Evolutionary conservation across 53 echinoderm and acorn worm species (phyloP).

Genomic region (Echinarachnius parma): DNA sequence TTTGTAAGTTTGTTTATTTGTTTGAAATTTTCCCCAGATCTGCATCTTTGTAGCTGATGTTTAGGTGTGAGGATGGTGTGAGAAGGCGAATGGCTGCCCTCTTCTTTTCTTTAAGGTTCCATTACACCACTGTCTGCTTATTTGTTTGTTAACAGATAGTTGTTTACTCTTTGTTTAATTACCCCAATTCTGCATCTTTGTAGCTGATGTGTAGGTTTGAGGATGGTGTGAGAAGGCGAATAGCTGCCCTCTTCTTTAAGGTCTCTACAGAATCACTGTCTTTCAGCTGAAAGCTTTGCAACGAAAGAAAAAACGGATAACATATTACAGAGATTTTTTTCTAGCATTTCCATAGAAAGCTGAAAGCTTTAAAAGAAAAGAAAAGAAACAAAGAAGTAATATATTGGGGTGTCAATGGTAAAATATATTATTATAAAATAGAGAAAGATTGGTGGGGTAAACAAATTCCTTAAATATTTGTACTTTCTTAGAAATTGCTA

Average conservation of each 20-base stretch:
- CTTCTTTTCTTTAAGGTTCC: too few species aligned
- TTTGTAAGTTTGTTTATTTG: too few species aligned
- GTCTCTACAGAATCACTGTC: constrained; percentile 78
- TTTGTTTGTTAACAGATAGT: too few species aligned
- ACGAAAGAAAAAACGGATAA: background rate
- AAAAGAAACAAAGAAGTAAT: background rate
- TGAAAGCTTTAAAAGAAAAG: background rate
- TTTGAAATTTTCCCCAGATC: constrained; percentile 79
- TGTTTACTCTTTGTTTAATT: too few species aligned
- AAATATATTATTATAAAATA: too few species aligned
- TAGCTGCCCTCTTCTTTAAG: constrained; percentile 86
- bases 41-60: constrained; percentile 67
- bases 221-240: constrained; percentile 80
- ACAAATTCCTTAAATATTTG: too few species aligned
- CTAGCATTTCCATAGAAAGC: too few species aligned
- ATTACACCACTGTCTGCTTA: too few species aligned
- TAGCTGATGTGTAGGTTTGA: constrained; percentile 85
- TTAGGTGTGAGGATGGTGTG: constrained; percentile 82
- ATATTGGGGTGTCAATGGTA: background rate
- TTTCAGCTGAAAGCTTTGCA: constrained; percentile 70
- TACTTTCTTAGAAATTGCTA: too few species aligned
- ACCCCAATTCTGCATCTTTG: constrained; percentile 72
- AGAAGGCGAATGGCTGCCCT: constrained; percentile 81
- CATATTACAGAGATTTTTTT: too few species aligned
- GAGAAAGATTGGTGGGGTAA: too few species aligned